phyloP scores from a whole-genome alignment of 2,797 vertebrate species.

The Mustela erminea region DNA sequence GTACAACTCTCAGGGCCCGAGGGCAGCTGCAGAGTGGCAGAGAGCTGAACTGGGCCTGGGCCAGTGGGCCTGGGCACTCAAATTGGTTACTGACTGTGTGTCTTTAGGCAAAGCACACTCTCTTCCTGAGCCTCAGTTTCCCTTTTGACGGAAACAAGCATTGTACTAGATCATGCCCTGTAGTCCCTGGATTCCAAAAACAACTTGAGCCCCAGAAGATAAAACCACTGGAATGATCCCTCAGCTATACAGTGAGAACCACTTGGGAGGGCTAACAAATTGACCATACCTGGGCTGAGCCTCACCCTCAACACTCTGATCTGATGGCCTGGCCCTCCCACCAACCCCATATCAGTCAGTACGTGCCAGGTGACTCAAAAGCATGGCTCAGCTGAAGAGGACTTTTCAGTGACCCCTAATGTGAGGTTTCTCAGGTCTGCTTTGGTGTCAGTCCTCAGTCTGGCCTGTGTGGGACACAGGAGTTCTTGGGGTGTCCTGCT shows the following conservation, averaged over 20 bases:
- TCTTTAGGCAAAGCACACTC: background rate
- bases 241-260: background rate
- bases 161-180: background rate
- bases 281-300: background rate
- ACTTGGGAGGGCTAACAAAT: background rate
- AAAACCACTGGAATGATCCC: background rate
- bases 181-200: background rate
- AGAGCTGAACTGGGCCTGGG: background rate
- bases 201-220: background rate
- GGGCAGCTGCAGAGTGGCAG: background rate
- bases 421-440: background rate
- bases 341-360: rapidly evolving
- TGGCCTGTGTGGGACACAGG: background rate
- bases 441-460: background rate
- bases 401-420: background rate
- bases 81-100: background rate
- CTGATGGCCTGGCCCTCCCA: background rate
- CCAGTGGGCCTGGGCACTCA: no score
- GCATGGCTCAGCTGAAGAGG: background rate
- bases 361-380: background rate
- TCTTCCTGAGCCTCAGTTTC: background rate
- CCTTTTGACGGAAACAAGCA: background rate
- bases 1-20: background rate
- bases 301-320: background rate
- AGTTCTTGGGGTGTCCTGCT: background rate